A percentile compares a stretch with the other conserved stretches of the same genome.
phyloP scores from a whole-genome alignment of 2,888 invertebrate species.

The Drosophila ustulata region DNA sequence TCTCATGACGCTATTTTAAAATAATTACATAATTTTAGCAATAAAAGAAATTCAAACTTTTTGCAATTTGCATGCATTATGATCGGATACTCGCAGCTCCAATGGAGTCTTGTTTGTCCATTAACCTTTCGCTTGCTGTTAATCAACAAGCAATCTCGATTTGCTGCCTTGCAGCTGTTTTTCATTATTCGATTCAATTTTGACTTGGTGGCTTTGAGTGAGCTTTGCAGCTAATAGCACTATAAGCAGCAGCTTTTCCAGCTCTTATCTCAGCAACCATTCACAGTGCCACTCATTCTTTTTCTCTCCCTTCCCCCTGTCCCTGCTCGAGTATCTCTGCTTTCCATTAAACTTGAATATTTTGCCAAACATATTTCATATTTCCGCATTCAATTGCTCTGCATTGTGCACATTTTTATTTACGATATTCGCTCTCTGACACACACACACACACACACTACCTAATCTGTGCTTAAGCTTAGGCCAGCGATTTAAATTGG shows the following conservation, averaged over 20 bases:
- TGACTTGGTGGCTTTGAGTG: background rate
- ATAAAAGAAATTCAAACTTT: no score
- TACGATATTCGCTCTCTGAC: slow-evolving; percentile 21
- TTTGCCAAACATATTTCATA: slow-evolving; percentile 49
- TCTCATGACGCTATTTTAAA: no score
- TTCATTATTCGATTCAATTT: background rate
- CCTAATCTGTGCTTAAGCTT: slow-evolving; percentile 62
- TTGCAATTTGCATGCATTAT: no score
- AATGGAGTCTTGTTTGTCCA: background rate
- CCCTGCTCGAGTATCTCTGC: background rate
- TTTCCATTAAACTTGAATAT: slow-evolving; percentile 28
- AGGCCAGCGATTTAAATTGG: slow-evolving; percentile 57
- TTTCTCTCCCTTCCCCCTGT: no score
- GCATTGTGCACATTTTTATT: slow-evolving; percentile 47
- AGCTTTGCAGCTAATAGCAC: slow-evolving; percentile 13
- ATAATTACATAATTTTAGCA: no score
- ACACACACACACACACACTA: slow-evolving; percentile 12
- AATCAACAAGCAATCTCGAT: background rate
- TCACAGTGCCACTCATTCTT: slow-evolving; percentile 20
- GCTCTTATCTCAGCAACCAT: slow-evolving; percentile 43
- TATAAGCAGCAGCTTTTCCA: slow-evolving; percentile 23
- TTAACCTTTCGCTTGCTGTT: background rate
- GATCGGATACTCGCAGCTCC: no score
- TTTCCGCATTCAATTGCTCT: slow-evolving; percentile 46
- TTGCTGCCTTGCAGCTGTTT: background rate